A percentile compares a stretch with the other conserved stretches of the same genome.
Conservation (phyloP, 2,797 vertebrate genomes). For the Ctenochaetus hawaiiensis region DNA sequence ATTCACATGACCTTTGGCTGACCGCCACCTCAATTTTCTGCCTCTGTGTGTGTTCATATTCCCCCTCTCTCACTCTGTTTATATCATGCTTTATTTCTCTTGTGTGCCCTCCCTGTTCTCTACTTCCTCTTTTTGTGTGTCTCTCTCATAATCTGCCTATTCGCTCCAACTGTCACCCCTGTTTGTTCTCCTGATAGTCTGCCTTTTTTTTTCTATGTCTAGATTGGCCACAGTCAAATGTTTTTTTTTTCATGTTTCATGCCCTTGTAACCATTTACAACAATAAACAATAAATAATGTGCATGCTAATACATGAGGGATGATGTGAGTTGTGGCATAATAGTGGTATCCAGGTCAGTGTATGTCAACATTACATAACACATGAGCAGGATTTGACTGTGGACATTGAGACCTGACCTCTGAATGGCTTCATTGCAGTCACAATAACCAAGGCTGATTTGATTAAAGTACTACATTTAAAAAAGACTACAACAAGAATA, state of each 20-base stretch:
- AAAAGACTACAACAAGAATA: not conserved
- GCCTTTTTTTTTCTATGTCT: not conserved
- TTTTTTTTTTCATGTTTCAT: not conserved
- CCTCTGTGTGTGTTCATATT: slow-evolving; percentile 39
- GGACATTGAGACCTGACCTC: slow-evolving; percentile 51
- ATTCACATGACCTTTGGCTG: slow-evolving; percentile 58
- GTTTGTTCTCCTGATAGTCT: not conserved
- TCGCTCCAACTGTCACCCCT: not conserved
- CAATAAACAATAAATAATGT: not conserved
- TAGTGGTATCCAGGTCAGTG: slow-evolving; percentile 48
- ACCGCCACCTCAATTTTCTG: slow-evolving; percentile 52
- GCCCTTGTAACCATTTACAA: not conserved
- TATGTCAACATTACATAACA: slow-evolving; percentile 54
- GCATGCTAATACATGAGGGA: not conserved
- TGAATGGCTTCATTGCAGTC: slow-evolving; percentile 32
- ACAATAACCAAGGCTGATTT: not conserved
- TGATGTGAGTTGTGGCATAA: slow-evolving; percentile 27
- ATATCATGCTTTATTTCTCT: slow-evolving; percentile 34
- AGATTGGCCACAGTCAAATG: not conserved
- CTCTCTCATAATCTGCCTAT: slow-evolving; percentile 21
- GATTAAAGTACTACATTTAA: too few species aligned
- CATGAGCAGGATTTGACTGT: slow-evolving; percentile 37
- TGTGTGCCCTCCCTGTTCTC: slow-evolving; percentile 11
- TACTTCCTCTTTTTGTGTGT: slow-evolving; percentile 12
- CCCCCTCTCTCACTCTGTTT: slow-evolving; percentile 21